These are phyloP conservation scores for Cryptophagus acutangulus DNA, from an alignment of 2,888 invertebrate genomes.

Conservation along the genomic window DNA sequence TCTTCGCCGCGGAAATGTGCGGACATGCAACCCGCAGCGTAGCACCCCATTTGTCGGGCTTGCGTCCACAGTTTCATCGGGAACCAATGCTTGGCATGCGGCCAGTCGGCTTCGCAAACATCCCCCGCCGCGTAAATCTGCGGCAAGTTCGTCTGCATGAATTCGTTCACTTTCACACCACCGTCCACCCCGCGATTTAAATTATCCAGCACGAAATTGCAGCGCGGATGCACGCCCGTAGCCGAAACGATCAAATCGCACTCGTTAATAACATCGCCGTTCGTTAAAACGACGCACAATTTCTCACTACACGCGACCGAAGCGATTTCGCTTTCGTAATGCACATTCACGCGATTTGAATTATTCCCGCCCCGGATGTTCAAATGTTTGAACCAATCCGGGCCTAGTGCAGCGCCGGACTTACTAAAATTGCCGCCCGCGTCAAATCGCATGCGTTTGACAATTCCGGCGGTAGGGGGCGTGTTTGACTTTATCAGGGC, in stretches of 20 bases:
- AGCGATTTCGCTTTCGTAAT: slow-evolving; percentile 57
- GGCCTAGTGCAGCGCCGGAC: slow-evolving; percentile 89
- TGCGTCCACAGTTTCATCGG: slow-evolving; percentile 98
- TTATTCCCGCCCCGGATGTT: slow-evolving; percentile 51
- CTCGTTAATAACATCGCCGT: slow-evolving; percentile 62
- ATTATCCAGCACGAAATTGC: slow-evolving; percentile 54
- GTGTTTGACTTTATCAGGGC: slow-evolving; percentile 37
- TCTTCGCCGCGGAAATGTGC: slow-evolving; percentile 57
- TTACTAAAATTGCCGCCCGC: slow-evolving; percentile 55
- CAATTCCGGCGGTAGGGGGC: slow-evolving; percentile 22
- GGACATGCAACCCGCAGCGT: slow-evolving; percentile 88
- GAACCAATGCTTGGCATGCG: slow-evolving; percentile 75
- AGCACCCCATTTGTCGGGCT: slow-evolving; percentile 94
- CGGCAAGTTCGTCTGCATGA: slow-evolving; percentile 72
- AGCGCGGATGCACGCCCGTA: slow-evolving; percentile 80
- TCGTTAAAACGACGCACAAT: slow-evolving; percentile 63
- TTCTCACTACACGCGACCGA: slow-evolving; percentile 44
- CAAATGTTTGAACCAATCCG: slow-evolving; percentile 86
- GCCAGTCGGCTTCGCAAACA: slow-evolving; percentile 82
- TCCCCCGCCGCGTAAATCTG: slow-evolving; percentile 95
- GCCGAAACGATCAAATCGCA: slow-evolving; percentile 94
- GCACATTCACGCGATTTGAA: slow-evolving; percentile 52
- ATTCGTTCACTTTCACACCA: slow-evolving; percentile 81
- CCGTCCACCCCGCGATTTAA: slow-evolving; percentile 59
- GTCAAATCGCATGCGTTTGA: slow-evolving; percentile 62